Evolutionary conservation across 1,140 invertebrate genomes (phyloP).

Genomic region (Calliopsis andreniformis): DNA sequence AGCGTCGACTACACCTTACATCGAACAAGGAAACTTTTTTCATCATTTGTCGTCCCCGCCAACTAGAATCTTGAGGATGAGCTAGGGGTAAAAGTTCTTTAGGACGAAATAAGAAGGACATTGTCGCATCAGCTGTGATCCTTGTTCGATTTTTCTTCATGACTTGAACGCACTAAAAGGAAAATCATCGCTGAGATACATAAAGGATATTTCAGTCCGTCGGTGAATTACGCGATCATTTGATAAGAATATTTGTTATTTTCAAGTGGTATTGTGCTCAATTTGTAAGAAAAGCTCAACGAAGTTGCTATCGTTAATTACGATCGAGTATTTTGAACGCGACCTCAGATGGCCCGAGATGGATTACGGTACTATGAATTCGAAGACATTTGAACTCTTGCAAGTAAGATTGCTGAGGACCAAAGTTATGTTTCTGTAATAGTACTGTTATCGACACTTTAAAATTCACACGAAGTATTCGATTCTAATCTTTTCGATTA

Average conservation of each 20-base stretch:
- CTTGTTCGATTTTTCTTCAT: background rate
- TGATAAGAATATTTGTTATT: background rate
- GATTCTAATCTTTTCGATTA: no score
- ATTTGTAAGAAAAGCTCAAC: background rate
- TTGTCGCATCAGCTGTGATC: background rate
- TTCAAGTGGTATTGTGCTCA: background rate
- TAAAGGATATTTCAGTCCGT: background rate
- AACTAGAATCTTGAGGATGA: background rate
- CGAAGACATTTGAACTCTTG: background rate
- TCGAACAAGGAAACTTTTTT: constrained; percentile 2
- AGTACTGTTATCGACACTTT: no score
- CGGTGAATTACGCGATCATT: background rate
- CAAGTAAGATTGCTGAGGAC: background rate
- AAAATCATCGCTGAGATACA: background rate
- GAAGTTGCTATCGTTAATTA: constrained; percentile 10
- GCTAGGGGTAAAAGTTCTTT: background rate
- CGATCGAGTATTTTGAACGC: background rate
- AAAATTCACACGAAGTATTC: no score
- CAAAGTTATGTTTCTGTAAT: no score
- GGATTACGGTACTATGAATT: background rate
- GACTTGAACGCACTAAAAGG: background rate
- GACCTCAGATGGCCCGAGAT: no score
- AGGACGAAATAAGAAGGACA: background rate
- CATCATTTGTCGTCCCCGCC: background rate
- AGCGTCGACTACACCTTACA: background rate